Base-by-base conservation (phyloP, 1,140 invertebrate genomes). In the Delia radicum region DNA sequence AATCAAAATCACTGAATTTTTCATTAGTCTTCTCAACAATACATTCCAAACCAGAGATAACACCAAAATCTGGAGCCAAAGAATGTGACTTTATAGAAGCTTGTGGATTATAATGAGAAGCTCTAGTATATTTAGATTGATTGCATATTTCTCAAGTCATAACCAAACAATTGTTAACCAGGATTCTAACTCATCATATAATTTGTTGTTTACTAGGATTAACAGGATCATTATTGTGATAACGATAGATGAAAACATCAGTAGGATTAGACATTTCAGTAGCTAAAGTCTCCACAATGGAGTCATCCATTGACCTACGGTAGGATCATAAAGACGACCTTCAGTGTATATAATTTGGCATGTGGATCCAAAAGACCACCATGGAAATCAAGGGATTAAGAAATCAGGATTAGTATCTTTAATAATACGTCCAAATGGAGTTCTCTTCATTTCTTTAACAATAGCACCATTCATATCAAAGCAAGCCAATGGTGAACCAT, bases 241-340 rank as follows among this genome's bases (percentile, higher is more conserved):
- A 97, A 76, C 95, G 89, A 81, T 98, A 97, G 74, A 96, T 94
- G 81, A 96, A 97, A 24, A 98, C 93, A 81, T 96, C 94, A 0
- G 93, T 95, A 1, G 95, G 95, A 15, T 93, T 91, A 8, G 91
- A 94, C 67, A 97, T 87, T 74, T 91, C 88, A 13, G 93, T 93
- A 0, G 95, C 93, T 76, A 97, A 89, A 77, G 93, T 91, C 80
- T 95, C 93, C 96, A 98, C 29, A 93, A 92, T 0, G 97, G 96
- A 0, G 95, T 95, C 90, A 98, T 94, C 95, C 96, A 98, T 81
- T 97, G 95, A 3, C 96, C 96, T 46, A 97, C 94, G 0, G 92
- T 90, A 0, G 97, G 94, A 87, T 98, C 97, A 84, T 98, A 99
- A 65, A 97, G 89, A 73, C 96, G 89, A 73, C 93, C 93, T 63